Evolutionary conservation across 2,888 invertebrate species (phyloP).

Genomic region (Chrysotoxum bicinctum): DNA sequence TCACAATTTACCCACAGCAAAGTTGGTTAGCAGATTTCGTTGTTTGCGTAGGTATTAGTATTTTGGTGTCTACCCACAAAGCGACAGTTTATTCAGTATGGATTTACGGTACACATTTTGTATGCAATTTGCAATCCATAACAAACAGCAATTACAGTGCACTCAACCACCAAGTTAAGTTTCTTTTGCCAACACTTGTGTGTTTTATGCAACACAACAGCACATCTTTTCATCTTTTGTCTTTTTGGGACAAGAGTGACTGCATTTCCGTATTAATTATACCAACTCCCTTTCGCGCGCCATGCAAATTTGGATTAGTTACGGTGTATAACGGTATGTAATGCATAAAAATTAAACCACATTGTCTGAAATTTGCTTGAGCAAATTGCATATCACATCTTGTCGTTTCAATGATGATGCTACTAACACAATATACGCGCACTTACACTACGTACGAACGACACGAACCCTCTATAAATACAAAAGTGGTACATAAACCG

Average conservation of each 20-base stretch:
- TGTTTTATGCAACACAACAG: constrained; percentile 22
- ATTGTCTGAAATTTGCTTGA: constrained; percentile 27
- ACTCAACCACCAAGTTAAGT: constrained; percentile 14
- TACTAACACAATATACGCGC: neutral
- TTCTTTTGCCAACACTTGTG: constrained; percentile 12
- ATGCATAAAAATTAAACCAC: constrained; percentile 28
- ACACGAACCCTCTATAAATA: neutral
- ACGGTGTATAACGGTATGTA: neutral
- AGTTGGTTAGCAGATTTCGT: neutral
- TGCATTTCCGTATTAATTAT: constrained; percentile 51
- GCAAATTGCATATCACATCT: constrained; percentile 33
- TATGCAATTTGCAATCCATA: constrained; percentile 46
- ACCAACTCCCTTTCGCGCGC: constrained; percentile 14
- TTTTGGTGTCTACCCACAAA: constrained; percentile 3
- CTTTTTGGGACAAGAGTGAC: constrained; percentile 24
- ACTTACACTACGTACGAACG: neutral
- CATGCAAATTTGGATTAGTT: constrained; percentile 46
- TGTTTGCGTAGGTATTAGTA: neutral
- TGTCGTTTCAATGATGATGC: constrained; percentile 19
- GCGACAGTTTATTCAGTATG: constrained; percentile 30
- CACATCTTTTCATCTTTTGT: constrained; percentile 24
- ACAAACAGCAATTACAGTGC: constrained; percentile 42
- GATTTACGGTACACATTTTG: constrained; percentile 25
- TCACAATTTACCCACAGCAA: constrained; percentile 14
- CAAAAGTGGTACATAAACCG: constrained; percentile 38